Evolutionary conservation across 2,113 vertebrate species (phyloP).

Genomic region (Platycercus adscitus): DNA sequence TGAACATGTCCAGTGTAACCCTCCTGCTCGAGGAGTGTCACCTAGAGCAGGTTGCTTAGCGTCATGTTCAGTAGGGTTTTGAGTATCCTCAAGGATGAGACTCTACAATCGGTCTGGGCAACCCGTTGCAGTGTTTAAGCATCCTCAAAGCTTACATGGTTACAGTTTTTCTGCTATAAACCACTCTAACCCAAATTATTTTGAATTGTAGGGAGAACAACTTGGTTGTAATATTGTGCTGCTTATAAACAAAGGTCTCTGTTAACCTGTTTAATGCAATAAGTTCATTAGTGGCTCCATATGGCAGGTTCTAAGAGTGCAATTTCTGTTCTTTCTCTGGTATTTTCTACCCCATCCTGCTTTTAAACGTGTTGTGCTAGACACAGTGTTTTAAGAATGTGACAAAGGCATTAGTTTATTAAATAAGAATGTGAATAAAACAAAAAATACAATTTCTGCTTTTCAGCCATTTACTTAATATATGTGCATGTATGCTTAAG

Average conservation of each 20-base stretch:
- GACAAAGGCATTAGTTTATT: not conserved
- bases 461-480: not conserved
- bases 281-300: not conserved
- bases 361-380: not conserved
- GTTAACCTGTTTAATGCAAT: not conserved
- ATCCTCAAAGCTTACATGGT: not conserved
- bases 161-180: not conserved
- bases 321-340: not conserved
- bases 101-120: too few species aligned
- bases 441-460: not conserved
- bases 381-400: not conserved
- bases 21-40: not conserved
- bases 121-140: not conserved
- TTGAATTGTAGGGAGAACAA: not conserved
- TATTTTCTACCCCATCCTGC: not conserved
- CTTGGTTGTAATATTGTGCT: not conserved
- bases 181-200: not conserved
- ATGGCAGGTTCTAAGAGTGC: not conserved
- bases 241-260: not conserved
- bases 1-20: not conserved
- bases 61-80: not conserved
- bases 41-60: not conserved
- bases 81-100: not conserved
- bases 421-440: not conserved
- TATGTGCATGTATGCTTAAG: not conserved